phyloP scores from a whole-genome alignment of 2,888 invertebrate species.

The Caenorhabditis sp. region DNA sequence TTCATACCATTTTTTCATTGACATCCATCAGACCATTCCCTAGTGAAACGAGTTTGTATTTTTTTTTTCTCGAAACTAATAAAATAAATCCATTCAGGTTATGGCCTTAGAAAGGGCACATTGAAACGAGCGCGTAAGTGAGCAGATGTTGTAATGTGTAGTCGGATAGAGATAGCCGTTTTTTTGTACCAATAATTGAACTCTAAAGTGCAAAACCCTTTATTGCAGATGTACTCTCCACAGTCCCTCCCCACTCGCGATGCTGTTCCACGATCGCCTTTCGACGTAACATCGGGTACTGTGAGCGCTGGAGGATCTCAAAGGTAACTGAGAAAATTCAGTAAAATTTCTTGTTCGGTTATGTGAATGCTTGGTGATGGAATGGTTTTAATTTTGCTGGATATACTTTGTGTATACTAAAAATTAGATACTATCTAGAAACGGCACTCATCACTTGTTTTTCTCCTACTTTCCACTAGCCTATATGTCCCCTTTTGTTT shows the following conservation, averaged over 20 bases:
- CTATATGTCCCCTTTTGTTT: conserved; percentile 31
- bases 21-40: too few species aligned
- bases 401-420: conserved; percentile 29
- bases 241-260: conserved; percentile 60
- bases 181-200: background rate
- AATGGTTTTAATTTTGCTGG: conserved; percentile 3
- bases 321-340: conserved; percentile 13
- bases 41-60: too few species aligned
- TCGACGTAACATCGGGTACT: conserved; percentile 33
- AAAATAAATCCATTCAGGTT: too few species aligned
- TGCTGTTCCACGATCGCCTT: conserved; percentile 43
- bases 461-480: background rate
- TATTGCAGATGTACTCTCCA: conserved; percentile 66
- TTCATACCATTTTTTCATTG: too few species aligned
- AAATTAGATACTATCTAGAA: background rate
- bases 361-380: conserved; percentile 1
- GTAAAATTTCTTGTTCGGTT: background rate
- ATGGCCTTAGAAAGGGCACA: background rate
- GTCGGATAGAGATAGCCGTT: background rate
- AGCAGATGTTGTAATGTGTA: conserved; percentile 52
- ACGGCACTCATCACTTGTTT: conserved; percentile 3
- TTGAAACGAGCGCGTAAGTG: conserved; percentile 12
- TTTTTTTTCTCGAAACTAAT: too few species aligned
- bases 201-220: background rate
- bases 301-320: conserved; percentile 44